Conservation (phyloP, 2,888 invertebrate species). For the Cheilosia soror region DNA sequence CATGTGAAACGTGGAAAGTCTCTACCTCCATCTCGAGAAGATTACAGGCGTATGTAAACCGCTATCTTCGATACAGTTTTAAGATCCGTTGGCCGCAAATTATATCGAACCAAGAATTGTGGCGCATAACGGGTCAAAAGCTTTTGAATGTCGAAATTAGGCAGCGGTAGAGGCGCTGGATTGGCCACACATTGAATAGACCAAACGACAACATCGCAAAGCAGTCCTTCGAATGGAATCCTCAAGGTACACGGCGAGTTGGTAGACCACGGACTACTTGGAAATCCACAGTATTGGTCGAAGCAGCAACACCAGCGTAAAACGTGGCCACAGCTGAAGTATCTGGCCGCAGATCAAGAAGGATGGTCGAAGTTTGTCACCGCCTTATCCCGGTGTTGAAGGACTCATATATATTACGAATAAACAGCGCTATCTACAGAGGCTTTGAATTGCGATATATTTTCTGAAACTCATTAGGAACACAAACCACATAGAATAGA, state of each 20-base stretch:
- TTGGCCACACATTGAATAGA: background rate
- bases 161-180: background rate
- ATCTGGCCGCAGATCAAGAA: no score
- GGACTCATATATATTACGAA: background rate
- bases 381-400: background rate
- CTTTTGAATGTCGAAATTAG: constrained; percentile 4
- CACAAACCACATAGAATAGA: no score
- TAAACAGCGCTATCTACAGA: no score
- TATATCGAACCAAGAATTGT: constrained; percentile 8
- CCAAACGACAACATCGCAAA: constrained; percentile 25
- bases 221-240: constrained; percentile 22
- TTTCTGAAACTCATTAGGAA: no score
- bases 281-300: no score
- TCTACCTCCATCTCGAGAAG: no score
- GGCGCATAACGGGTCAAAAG: no score
- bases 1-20: no score
- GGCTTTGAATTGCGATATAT: no score
- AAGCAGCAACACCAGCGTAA: background rate
- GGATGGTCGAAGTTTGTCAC: background rate
- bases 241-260: background rate
- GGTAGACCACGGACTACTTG: background rate
- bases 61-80: no score
- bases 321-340: no score
- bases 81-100: background rate
- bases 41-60: no score